phyloP scores from a whole-genome alignment of 2,113 vertebrate genomes.

The Anolis sagrei region DNA sequence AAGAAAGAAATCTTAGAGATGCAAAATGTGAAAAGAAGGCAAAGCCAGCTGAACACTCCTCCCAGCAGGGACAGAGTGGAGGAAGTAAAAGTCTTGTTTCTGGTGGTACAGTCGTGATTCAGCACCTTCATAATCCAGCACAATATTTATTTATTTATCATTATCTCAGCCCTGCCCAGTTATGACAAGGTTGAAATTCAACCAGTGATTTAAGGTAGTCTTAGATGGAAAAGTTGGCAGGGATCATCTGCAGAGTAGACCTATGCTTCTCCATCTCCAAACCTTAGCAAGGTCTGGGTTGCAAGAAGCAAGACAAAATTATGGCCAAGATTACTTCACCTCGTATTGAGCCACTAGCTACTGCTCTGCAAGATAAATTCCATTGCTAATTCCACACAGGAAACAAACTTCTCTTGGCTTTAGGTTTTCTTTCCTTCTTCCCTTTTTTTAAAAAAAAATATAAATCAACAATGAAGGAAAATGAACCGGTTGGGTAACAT shows the following conservation, averaged over 20 bases:
- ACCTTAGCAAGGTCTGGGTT: neutral
- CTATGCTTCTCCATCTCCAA: neutral
- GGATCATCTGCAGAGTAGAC: neutral
- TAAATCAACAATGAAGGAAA: slow-evolving; percentile 39
- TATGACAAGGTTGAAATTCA: neutral
- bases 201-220: neutral
- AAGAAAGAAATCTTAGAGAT: too few species aligned
- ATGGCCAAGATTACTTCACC: neutral
- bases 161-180: neutral
- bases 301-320: neutral
- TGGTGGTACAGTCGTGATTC: neutral
- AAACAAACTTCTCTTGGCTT: neutral
- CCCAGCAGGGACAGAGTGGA: neutral
- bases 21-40: neutral
- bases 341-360: neutral
- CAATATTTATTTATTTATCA: neutral
- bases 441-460: slow-evolving; percentile 10
- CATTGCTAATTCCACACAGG: neutral
- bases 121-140: neutral
- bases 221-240: neutral
- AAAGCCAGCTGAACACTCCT: neutral
- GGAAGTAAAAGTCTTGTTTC: neutral
- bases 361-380: neutral
- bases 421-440: neutral
- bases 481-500: slow-evolving; percentile 68